phyloP scores from a whole-genome alignment of 1,140 invertebrate species.

The Zaprionus davidi region DNA sequence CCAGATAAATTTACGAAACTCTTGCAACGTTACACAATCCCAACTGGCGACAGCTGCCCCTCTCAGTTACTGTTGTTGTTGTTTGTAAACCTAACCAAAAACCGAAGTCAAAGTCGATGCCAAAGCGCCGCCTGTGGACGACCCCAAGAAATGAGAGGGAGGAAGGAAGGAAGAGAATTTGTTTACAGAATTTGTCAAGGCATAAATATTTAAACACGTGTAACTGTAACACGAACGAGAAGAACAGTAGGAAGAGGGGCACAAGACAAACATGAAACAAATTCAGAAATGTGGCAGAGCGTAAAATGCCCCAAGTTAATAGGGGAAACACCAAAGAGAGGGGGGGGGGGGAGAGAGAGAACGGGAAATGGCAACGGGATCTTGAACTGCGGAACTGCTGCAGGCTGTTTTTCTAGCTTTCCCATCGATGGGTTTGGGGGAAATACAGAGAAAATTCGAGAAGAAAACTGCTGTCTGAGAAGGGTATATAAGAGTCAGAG shows the following conservation, averaged over 20 bases:
- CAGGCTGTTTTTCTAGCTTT: background rate
- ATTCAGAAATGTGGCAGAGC: constrained; percentile 25
- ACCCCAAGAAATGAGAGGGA: constrained; percentile 8
- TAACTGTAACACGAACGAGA: constrained; percentile 30
- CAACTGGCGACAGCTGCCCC: constrained; percentile 29
- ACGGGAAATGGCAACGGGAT: background rate
- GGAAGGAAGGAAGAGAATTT: constrained; percentile 17
- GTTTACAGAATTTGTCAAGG: constrained; percentile 52
- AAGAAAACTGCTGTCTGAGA: background rate
- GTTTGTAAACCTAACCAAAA: constrained; percentile 22
- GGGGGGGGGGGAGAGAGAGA: background rate
- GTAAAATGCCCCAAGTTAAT: constrained; percentile 18
- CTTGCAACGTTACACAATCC: constrained; percentile 13
- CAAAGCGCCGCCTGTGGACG: constrained; percentile 6
- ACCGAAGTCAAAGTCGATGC: constrained; percentile 10
- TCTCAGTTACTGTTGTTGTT: constrained; percentile 15
- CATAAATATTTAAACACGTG: constrained; percentile 62
- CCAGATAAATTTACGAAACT: constrained; percentile 38
- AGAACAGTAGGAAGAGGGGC: background rate
- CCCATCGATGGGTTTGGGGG: background rate
- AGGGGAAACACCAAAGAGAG: background rate
- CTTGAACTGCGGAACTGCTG: background rate
- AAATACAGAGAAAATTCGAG: background rate
- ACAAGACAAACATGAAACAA: constrained; percentile 38
- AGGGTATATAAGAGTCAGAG: too few species aligned